Base-by-base conservation (phyloP, 2,888 invertebrate genomes). In the Apodemia zela region DNA sequence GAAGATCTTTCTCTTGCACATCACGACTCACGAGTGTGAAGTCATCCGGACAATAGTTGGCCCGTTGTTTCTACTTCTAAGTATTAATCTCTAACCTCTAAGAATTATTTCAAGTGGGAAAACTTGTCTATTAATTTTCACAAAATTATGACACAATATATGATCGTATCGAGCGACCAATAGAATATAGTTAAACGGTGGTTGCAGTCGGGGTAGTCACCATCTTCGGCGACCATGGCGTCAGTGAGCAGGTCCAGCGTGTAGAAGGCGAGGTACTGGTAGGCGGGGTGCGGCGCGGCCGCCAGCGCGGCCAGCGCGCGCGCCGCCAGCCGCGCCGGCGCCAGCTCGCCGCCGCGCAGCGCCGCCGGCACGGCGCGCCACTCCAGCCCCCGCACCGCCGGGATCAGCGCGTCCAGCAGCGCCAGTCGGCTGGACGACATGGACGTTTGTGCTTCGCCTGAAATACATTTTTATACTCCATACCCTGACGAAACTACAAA, bases 391-490 rank as follows among this genome's bases (percentile, higher is more conserved):
- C 62, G 66, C 59, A 73, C 0, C 38, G 72, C 66, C 42, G 54
- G 38, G 33, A 49, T 18, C 15, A 35, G 54, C 29, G 62, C 57
- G 51, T 47, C 63, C 18, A 60, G 29, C 49, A 62, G 60, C 42
- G 70, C 64, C 42, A 67, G 61, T 18, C 21, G 93, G 73, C 58
- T 88, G 82, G 58, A 93, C 79, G 17, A 95, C 73, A 68, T 89
- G 88, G 61, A 74, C 73, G 74, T 93, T 92, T 45, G 45, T 3
- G 45, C 45, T 15, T 45, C 45, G 5, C 11, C 45, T 45, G n/a
- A 15, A 45, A 45, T 4, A 1, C 0, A n/a, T n/a, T 3, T n/a
- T 33, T 33, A 10, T 10, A 33, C 1, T 10, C 2, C 33, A 8
- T 10, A 33, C 10, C 10, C 0, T 33, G 7, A 33, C 3, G 15